Evolutionary conservation across 2,797 vertebrate genomes (phyloP).

Genomic region (Danio kyathit): DNA sequence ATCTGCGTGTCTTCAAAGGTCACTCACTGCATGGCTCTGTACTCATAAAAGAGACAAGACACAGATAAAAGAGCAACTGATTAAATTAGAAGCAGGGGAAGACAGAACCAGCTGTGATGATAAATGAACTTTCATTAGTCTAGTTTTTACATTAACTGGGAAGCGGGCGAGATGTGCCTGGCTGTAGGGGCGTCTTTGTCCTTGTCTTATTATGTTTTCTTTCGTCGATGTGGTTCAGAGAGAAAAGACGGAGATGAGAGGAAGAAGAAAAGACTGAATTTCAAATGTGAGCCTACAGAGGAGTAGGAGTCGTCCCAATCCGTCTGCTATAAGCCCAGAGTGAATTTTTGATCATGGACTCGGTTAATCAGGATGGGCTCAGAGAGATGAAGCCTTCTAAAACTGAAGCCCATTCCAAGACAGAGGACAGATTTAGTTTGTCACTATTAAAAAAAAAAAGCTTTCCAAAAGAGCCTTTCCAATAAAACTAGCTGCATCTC

Average conservation of each 20-base stretch:
- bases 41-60: constrained; percentile 56
- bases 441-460: background rate
- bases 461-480: too few species aligned
- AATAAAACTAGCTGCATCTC: constrained; percentile 1
- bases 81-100: constrained; percentile 57
- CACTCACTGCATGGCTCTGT: constrained; percentile 47
- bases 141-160: constrained; percentile 48
- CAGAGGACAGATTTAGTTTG: constrained; percentile 3
- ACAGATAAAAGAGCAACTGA: constrained; percentile 60
- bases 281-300: constrained; percentile 35
- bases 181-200: constrained; percentile 52
- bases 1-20: constrained; percentile 60
- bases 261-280: constrained; percentile 38
- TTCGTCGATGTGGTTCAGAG: constrained; percentile 41
- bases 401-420: background rate
- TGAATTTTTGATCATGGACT: constrained; percentile 43
- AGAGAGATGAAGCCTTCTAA: constrained; percentile 10
- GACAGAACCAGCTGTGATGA: constrained; percentile 58
- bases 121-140: constrained; percentile 62
- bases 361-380: constrained; percentile 21
- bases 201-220: constrained; percentile 42
- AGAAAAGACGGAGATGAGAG: constrained; percentile 20
- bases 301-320: background rate
- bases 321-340: constrained; percentile 11
- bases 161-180: constrained; percentile 32